Evolutionary conservation across 2,888 invertebrate species (phyloP).

Genomic region (Pomacea canaliculata): DNA sequence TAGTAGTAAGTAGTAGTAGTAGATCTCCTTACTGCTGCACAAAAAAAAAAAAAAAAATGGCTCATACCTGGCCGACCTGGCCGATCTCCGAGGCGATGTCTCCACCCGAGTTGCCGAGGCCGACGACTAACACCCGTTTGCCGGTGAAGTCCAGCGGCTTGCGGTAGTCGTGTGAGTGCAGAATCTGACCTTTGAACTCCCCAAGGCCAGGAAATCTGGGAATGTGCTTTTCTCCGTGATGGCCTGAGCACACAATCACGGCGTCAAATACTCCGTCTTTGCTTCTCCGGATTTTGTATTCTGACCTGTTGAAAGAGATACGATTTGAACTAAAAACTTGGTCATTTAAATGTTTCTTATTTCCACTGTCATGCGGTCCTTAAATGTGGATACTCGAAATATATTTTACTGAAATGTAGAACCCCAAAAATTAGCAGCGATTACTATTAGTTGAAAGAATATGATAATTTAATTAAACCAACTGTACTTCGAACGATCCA

Average conservation of each 20-base stretch:
- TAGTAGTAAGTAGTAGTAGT: too few species aligned
- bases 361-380: too few species aligned
- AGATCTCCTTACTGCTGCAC: too few species aligned
- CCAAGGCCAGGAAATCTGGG: conserved; percentile 45
- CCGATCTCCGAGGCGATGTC: conserved; percentile 70
- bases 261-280: conserved; percentile 46
- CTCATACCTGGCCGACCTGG: conserved; percentile 1
- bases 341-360: too few species aligned
- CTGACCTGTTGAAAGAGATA: conserved; percentile 40
- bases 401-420: too few species aligned
- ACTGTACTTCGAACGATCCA: conserved; percentile 41
- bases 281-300: conserved; percentile 43
- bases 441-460: too few species aligned
- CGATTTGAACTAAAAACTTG: too few species aligned
- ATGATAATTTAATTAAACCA: too few species aligned
- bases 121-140: conserved; percentile 70
- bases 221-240: conserved; percentile 44
- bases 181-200: conserved; percentile 48
- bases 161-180: conserved; percentile 58
- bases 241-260: conserved; percentile 59
- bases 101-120: conserved; percentile 72
- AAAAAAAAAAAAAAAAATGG: too few species aligned
- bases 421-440: too few species aligned
- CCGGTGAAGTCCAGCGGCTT: conserved; percentile 53
- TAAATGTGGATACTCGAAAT: too few species aligned